Percentiles rank a stretch among this genome's conserved stretches.
These are phyloP conservation scores for Apogon talboti DNA, from an alignment of 2,797 vertebrate genomes.

Conservation along the genomic window DNA sequence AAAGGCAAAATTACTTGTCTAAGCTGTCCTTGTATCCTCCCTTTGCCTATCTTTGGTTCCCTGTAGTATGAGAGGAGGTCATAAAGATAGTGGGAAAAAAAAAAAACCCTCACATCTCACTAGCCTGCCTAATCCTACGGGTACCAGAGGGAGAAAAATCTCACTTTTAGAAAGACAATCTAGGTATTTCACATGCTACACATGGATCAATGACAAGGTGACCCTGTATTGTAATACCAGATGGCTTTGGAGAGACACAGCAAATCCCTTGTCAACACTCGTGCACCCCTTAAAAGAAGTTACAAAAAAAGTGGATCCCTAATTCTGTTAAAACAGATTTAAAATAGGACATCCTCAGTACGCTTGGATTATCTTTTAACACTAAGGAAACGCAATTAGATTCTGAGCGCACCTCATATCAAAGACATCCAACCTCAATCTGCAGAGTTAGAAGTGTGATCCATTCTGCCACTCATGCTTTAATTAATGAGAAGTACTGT, in stretches of 20 bases:
- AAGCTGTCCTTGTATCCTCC: conserved; percentile 76
- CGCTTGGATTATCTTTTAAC: conserved; percentile 22
- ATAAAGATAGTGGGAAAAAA: conserved; percentile 51
- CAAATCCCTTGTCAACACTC: conserved; percentile 61
- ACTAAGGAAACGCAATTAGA: conserved; percentile 39
- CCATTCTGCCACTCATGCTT: conserved; percentile 43
- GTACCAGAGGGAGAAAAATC: conserved; percentile 44
- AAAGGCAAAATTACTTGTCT: conserved; percentile 80
- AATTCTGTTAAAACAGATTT: conserved; percentile 14
- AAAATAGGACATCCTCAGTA: conserved; percentile 7
- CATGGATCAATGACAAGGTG: conserved; percentile 73
- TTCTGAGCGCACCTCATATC: conserved; percentile 36
- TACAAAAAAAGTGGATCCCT: neutral
- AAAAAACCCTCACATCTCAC: conserved; percentile 47
- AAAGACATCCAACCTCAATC: conserved; percentile 46
- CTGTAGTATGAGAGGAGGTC: conserved; percentile 62
- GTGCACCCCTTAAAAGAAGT: conserved; percentile 22
- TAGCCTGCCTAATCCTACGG: conserved; percentile 59
- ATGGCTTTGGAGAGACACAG: conserved; percentile 51
- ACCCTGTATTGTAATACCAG: conserved; percentile 51
- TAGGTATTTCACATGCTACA: conserved; percentile 63
- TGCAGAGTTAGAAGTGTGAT: conserved; percentile 33
- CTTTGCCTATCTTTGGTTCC: conserved; percentile 51
- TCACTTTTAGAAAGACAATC: conserved; percentile 67
- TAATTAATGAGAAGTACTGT: conserved; percentile 49